Evolutionary conservation across 2,888 invertebrate species (phyloP).

Genomic region (Limnephilus rhombicus): DNA sequence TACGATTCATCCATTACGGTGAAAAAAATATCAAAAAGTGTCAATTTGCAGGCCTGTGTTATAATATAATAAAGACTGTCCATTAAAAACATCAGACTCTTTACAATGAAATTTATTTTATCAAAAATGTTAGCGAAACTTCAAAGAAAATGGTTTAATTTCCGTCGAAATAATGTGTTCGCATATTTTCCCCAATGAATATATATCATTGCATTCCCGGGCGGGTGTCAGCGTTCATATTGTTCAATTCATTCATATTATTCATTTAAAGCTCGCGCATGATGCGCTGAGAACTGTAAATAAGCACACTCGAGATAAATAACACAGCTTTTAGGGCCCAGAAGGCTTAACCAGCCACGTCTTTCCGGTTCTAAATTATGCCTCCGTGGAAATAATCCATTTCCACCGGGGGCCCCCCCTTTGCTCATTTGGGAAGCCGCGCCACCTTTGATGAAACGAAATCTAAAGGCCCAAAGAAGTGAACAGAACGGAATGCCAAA

Average conservation of each 20-base stretch:
- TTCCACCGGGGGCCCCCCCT: background rate
- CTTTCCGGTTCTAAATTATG: background rate
- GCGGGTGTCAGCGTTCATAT: background rate
- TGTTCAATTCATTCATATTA: background rate
- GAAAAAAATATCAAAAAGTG: too few species aligned
- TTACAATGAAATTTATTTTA: background rate
- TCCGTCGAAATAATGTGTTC: background rate
- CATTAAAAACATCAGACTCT: background rate
- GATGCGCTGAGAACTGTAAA: background rate
- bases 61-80: background rate
- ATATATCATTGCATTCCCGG: background rate
- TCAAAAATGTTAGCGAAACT: background rate
- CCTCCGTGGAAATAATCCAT: constrained; percentile 16
- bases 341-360: background rate
- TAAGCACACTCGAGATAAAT: background rate
- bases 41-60: too few species aligned
- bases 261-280: background rate
- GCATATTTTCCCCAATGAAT: background rate
- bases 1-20: too few species aligned
- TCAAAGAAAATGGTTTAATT: background rate
- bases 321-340: background rate
- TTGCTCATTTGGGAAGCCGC: background rate
- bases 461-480: constrained; percentile 29
- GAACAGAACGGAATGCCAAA: constrained; percentile 19
- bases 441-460: constrained; percentile 24